Conservation (phyloP, 30 jellyfish, hydroid and myxozoan species). For the Turritopsis dohrnii region DNA sequence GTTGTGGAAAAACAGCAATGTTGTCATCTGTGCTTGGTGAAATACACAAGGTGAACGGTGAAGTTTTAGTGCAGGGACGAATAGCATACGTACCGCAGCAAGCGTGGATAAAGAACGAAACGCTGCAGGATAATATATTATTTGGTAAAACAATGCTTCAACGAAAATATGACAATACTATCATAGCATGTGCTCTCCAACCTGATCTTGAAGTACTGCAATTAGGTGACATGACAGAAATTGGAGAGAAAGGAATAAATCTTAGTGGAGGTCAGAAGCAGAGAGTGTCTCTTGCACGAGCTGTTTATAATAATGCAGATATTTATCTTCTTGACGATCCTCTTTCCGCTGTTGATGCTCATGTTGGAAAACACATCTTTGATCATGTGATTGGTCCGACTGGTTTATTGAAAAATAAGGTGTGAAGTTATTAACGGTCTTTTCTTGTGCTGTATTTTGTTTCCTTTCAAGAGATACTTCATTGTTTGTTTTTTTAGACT, state of each 20-base stretch:
- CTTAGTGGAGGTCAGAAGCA: conserved; percentile 99
- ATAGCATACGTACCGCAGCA: conserved; percentile 95
- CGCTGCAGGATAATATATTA: conserved; percentile 70
- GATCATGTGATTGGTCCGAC: conserved; percentile 86
- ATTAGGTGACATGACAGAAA: conserved; percentile 88
- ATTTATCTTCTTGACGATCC: conserved; percentile 91
- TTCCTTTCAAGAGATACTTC: no score
- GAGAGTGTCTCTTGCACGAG: conserved; percentile 96
- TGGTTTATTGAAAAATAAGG: conserved; percentile 77
- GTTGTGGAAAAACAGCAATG: conserved; percentile 86
- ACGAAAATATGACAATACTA: conserved; percentile 43
- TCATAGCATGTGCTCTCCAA: conserved; percentile 83
- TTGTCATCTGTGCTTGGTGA: conserved; percentile 93
- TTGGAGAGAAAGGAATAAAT: conserved; percentile 99
- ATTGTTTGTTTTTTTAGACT: conserved; percentile 38
- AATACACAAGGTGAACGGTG: conserved; percentile 70
- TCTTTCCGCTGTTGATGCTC: conserved; percentile 95
- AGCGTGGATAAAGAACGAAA: conserved; percentile 98
- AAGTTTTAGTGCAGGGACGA: conserved; percentile 58
- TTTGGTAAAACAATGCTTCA: conserved; percentile 50
- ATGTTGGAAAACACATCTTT: conserved; percentile 86
- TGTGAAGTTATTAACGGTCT: background rate
- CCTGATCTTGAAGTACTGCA: conserved; percentile 75
- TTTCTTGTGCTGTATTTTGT: background rate
- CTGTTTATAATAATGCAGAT: conserved; percentile 85